Evolutionary conservation across 64 coral and sea anemone species (phyloP).

Genomic region (Astreopora myriophthalma): DNA sequence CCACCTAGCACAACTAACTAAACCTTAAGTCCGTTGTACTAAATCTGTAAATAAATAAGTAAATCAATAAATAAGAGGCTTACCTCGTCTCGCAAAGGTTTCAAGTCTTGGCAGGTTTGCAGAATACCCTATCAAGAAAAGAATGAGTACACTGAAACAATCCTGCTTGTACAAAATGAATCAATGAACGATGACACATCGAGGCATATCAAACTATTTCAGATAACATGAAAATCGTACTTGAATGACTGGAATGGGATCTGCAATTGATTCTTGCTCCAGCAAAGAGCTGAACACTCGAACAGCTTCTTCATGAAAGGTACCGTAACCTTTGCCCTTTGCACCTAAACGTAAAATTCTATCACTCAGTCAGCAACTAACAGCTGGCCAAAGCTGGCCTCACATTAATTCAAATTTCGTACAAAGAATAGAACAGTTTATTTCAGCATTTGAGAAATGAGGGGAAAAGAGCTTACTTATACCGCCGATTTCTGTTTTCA

Average conservation of each 20-base stretch:
- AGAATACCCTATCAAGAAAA: conserved; percentile 86
- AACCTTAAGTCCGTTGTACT: no score
- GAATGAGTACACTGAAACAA: not conserved
- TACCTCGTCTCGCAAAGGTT: conserved; percentile 97
- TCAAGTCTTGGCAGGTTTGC: conserved; percentile 97
- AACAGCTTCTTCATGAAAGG: conserved; percentile 97
- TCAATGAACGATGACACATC: no score
- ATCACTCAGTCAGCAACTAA: no score
- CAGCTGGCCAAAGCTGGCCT: no score
- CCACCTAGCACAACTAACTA: no score
- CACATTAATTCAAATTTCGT: no score
- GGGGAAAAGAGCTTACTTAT: no score
- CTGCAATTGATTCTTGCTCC: conserved; percentile 93
- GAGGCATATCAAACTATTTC: not conserved
- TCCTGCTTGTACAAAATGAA: not conserved
- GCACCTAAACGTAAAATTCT: conserved; percentile 59
- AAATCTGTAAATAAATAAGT: no score
- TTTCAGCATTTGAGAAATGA: no score
- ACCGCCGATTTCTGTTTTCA: no score
- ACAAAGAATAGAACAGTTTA: no score
- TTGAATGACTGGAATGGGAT: conserved; percentile 98
- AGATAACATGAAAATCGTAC: conserved; percentile 22
- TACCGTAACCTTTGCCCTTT: conserved; percentile 98
- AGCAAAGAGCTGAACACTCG: conserved; percentile 91
- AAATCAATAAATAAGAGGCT: no score